These are phyloP conservation scores for Akabosia matsudoensis DNA, from an alignment of 1,140 invertebrate species.

Conservation along the genomic window DNA sequence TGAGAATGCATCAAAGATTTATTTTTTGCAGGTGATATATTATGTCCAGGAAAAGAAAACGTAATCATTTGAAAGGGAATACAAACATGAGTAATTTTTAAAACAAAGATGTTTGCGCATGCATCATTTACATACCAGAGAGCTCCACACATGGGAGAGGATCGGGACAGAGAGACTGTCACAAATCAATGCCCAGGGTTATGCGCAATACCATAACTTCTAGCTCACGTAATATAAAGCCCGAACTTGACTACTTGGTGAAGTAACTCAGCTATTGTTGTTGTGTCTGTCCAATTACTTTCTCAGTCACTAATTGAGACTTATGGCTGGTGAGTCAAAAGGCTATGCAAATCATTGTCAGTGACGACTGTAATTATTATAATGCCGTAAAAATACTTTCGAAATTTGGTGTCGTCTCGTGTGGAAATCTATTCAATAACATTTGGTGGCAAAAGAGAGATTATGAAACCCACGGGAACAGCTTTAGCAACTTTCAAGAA, in stretches of 20 bases:
- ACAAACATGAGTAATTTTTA: no score
- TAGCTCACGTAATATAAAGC: neutral
- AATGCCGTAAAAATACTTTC: no score
- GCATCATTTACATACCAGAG: neutral
- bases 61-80: neutral
- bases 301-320: neutral
- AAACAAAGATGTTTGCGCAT: neutral
- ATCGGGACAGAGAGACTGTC: neutral
- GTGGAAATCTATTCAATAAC: no score
- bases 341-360: neutral
- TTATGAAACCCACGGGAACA: no score
- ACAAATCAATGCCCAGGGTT: neutral
- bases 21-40: neutral
- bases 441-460: no score
- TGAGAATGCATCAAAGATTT: neutral
- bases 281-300: constrained; percentile 1
- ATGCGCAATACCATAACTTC: neutral
- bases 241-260: neutral
- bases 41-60: neutral
- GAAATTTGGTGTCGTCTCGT: no score
- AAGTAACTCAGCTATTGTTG: neutral
- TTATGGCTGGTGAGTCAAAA: neutral
- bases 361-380: neutral
- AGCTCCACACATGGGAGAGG: neutral
- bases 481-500: no score